Evolutionary conservation across 2,797 vertebrate genomes (phyloP).

Genomic region (Discoglossus pictus): DNA sequence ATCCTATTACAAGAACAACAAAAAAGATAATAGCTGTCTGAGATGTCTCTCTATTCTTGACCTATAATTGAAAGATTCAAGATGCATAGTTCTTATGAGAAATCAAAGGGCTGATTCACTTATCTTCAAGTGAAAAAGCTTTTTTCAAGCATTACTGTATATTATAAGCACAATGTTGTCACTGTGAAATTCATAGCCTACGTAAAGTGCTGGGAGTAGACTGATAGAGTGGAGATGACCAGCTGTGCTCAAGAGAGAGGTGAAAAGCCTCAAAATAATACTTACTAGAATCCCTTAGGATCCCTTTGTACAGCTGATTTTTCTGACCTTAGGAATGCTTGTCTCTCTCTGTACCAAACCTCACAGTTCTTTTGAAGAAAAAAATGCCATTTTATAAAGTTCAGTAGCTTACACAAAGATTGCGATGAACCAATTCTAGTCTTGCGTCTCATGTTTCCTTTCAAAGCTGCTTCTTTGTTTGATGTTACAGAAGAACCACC

Average conservation of each 20-base stretch:
- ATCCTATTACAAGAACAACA: constrained; percentile 50
- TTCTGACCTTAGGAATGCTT: constrained; percentile 63
- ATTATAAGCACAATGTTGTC: constrained; percentile 70
- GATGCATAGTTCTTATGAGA: constrained; percentile 71
- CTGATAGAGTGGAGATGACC: constrained; percentile 61
- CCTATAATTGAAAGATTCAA: constrained; percentile 79
- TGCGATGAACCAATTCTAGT: constrained; percentile 45
- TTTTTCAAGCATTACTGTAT: constrained; percentile 66
- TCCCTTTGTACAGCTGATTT: constrained; percentile 60
- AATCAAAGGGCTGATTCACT: constrained; percentile 72
- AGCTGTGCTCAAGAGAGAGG: constrained; percentile 60
- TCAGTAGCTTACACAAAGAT: constrained; percentile 51
- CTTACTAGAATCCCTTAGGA: constrained; percentile 60
- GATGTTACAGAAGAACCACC: constrained; percentile 26
- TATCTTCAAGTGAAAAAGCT: constrained; percentile 67
- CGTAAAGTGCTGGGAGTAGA: constrained; percentile 69
- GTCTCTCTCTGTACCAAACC: constrained; percentile 59
- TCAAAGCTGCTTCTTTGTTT: constrained; percentile 50
- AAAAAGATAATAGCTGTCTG: constrained; percentile 58
- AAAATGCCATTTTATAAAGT: constrained; percentile 63
- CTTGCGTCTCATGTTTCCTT: constrained; percentile 50
- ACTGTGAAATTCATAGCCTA: constrained; percentile 66
- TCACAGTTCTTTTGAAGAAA: constrained; percentile 56
- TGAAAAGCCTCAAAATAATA: constrained; percentile 65
- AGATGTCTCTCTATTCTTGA: constrained; percentile 66